A percentile compares a stretch with the other conserved stretches of the same genome.
phyloP scores from a whole-genome alignment of 2,113 vertebrate species.

The Pteropus alecto region DNA sequence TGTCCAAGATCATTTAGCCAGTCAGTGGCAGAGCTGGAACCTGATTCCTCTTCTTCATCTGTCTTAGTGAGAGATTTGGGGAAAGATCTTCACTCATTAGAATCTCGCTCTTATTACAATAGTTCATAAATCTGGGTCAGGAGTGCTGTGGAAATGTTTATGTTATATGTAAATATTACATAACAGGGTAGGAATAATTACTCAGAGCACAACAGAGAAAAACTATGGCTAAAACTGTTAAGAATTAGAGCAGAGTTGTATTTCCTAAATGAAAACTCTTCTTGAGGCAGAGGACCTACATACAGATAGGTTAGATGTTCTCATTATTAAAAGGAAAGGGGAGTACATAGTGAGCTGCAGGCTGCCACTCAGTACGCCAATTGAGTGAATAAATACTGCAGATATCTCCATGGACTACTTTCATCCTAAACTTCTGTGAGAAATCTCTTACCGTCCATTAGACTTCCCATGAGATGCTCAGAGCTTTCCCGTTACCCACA shows the following conservation, averaged over 20 bases:
- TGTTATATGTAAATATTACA: neutral
- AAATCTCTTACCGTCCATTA: neutral
- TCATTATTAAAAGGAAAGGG: neutral
- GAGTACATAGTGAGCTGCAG: neutral
- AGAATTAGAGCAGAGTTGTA: neutral
- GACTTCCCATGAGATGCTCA: neutral
- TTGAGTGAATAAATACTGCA: neutral
- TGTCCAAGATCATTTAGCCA: neutral
- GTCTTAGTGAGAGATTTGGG: neutral
- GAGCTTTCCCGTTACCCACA: neutral
- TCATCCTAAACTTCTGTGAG: neutral
- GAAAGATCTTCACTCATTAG: neutral
- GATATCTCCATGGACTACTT: neutral
- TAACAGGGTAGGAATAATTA: neutral
- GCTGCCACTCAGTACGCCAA: neutral
- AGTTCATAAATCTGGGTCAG: neutral
- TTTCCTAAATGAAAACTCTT: neutral
- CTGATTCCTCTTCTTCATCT: neutral
- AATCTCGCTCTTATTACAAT: neutral
- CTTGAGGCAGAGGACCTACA: neutral
- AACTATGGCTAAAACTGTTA: neutral
- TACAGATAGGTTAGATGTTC: neutral
- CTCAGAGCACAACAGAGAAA: neutral
- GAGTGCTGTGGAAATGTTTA: neutral
- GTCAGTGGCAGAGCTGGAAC: neutral